Conservation (phyloP, 2,113 vertebrate species). For the Perccottus glenii region DNA sequence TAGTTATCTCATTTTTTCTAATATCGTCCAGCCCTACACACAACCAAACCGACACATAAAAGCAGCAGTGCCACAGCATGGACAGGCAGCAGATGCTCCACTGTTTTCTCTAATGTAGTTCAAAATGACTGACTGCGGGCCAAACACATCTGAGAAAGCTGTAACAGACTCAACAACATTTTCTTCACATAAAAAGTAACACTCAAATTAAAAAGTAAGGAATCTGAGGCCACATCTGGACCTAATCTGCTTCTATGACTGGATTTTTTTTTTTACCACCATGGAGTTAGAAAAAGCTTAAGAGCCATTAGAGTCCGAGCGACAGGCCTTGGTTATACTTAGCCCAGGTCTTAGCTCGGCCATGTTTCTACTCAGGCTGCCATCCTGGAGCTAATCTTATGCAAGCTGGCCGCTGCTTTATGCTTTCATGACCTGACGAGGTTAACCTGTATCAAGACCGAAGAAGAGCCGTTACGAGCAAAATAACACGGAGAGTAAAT, state of each 20-base stretch:
- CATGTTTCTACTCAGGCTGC: slow-evolving; percentile 19
- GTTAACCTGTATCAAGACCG: not conserved
- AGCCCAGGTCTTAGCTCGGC: slow-evolving; percentile 38
- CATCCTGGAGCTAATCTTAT: slow-evolving; percentile 50
- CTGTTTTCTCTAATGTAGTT: slow-evolving; percentile 24
- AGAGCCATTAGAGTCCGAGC: slow-evolving; percentile 17
- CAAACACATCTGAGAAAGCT: slow-evolving; percentile 23
- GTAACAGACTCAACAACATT: slow-evolving; percentile 5
- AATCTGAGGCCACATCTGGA: slow-evolving; percentile 4
- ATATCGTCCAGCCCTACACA: too few species aligned
- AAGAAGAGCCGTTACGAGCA: slow-evolving; percentile 11
- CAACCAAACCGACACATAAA: too few species aligned
- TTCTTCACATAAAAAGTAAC: slow-evolving; percentile 7
- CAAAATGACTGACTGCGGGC: slow-evolving; percentile 22
- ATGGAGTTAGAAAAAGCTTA: slow-evolving; percentile 45
- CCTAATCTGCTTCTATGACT: slow-evolving; percentile 22
- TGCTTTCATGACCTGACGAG: slow-evolving; percentile 31
- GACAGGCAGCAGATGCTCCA: slow-evolving; percentile 17
- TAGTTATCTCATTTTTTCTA: too few species aligned
- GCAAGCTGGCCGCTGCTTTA: slow-evolving; percentile 13
- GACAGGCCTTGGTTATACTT: slow-evolving; percentile 21
- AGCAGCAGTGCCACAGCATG: not conserved
- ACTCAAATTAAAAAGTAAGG: slow-evolving; percentile 32
- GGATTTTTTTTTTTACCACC: slow-evolving; percentile 3
- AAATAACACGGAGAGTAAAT: slow-evolving; percentile 20